Conservation (phyloP, 2,113 vertebrate species). For the Dryoscopus gambensis region DNA sequence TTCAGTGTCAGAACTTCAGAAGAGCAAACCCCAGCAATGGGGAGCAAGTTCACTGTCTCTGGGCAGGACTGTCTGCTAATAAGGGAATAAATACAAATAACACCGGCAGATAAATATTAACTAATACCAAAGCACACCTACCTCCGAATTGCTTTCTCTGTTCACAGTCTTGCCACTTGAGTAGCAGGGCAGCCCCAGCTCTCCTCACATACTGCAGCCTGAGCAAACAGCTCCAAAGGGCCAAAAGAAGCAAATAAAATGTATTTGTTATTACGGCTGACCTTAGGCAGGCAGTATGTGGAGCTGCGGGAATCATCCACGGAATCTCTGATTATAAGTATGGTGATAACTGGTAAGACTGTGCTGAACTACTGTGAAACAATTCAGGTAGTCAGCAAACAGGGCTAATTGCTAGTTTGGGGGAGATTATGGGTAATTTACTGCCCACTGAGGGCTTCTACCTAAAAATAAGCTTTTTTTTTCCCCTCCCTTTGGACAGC, state of each 20-base stretch:
- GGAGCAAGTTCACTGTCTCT: neutral
- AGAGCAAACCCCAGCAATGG: neutral
- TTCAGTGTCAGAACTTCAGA: neutral
- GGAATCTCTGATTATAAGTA: slow-evolving; percentile 30
- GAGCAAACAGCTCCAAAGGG: neutral
- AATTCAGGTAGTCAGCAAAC: slow-evolving; percentile 64
- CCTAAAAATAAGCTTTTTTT: slow-evolving; percentile 53
- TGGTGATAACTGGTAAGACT: slow-evolving; percentile 46
- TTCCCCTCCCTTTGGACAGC: neutral
- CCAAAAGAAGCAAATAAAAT: slow-evolving; percentile 23
- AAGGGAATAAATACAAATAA: neutral
- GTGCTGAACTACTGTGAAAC: slow-evolving; percentile 52
- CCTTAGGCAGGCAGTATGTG: neutral
- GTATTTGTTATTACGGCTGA: slow-evolving; percentile 32
- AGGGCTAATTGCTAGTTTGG: slow-evolving; percentile 62
- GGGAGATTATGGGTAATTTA: slow-evolving; percentile 67
- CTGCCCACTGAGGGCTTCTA: slow-evolving; percentile 47
- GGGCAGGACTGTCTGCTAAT: slow-evolving; percentile 24
- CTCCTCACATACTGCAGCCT: neutral
- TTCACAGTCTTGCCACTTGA: neutral
- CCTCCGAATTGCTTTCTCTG: slow-evolving; percentile 12
- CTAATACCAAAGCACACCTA: slow-evolving; percentile 7
- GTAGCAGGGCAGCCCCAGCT: neutral
- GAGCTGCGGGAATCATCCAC: neutral
- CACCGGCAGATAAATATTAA: neutral